Evolutionary conservation across 1,140 invertebrate genomes (phyloP).

Genomic region (Orussus abietinus): DNA sequence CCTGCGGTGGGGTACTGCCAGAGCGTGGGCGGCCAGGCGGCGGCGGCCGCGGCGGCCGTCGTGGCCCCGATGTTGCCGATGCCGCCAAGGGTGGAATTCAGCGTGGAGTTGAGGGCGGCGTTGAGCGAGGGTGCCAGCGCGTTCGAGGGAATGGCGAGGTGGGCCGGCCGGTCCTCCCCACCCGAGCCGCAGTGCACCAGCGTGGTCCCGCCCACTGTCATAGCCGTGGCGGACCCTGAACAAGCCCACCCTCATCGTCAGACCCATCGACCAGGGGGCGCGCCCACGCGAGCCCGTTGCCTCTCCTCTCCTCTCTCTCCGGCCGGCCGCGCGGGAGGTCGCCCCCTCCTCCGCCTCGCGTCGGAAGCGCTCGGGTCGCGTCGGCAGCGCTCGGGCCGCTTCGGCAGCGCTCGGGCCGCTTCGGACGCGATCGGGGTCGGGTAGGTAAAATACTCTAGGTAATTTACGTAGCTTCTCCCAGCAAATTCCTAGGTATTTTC

Average conservation of each 20-base stretch:
- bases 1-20: slow-evolving; percentile 67
- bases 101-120: slow-evolving; percentile 46
- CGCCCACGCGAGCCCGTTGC: too few relatives aligned
- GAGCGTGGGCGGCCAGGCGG: slow-evolving; percentile 58
- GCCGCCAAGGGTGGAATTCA: slow-evolving; percentile 53
- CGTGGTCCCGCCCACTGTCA: slow-evolving; percentile 53
- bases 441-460: too few relatives aligned
- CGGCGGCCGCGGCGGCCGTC: slow-evolving; percentile 37
- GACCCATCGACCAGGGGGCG: too few relatives aligned
- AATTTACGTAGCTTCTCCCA: too few relatives aligned
- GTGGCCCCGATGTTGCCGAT: slow-evolving; percentile 49
- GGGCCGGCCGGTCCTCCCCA: slow-evolving; percentile 51
- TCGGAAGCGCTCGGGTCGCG: too few relatives aligned
- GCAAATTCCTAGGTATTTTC: too few relatives aligned
- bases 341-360: too few relatives aligned
- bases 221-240: slow-evolving; percentile 56
- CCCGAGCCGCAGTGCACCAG: slow-evolving; percentile 43
- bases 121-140: slow-evolving; percentile 52
- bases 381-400: too few relatives aligned
- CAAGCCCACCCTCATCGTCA: slow-evolving; percentile 50
- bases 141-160: slow-evolving; percentile 50
- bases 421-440: too few relatives aligned
- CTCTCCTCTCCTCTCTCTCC: too few relatives aligned
- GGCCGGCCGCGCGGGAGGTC: too few relatives aligned
- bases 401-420: too few relatives aligned